Conservation (phyloP, 2,888 invertebrate genomes). For the Elysia crispata region DNA sequence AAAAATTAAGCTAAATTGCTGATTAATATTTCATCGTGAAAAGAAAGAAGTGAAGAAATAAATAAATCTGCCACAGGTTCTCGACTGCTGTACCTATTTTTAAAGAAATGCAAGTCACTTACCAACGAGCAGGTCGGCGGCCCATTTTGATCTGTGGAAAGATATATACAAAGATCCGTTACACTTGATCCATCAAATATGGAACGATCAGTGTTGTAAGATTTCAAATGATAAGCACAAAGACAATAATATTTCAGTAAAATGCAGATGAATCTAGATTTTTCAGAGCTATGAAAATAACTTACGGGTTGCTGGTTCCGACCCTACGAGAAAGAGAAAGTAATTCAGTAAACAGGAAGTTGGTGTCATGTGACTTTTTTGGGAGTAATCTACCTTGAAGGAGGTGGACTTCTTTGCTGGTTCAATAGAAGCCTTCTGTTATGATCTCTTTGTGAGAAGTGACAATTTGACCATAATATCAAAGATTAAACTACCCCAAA, state of each 20-base stretch:
- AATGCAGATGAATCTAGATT: no score
- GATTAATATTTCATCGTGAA: not conserved
- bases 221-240: no score
- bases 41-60: no score
- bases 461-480: no score
- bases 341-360: conserved; percentile 40
- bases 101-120: conserved; percentile 27
- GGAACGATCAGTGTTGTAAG: no score
- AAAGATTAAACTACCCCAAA: no score
- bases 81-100: no score
- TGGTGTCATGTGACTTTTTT: conserved; percentile 44
- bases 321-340: conserved; percentile 30
- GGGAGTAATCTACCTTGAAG: not conserved
- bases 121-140: conserved; percentile 55
- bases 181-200: no score
- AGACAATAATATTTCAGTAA: no score
- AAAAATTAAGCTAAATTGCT: not conserved
- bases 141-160: conserved; percentile 52
- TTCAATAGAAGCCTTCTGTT: no score
- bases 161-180: not conserved
- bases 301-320: conserved; percentile 37
- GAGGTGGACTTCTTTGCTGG: no score
- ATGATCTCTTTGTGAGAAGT: not conserved
- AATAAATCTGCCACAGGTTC: no score
- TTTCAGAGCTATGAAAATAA: not conserved